Evolutionary conservation across 2,113 vertebrate species (phyloP).

Genomic region (Chloroceryle aenea): DNA sequence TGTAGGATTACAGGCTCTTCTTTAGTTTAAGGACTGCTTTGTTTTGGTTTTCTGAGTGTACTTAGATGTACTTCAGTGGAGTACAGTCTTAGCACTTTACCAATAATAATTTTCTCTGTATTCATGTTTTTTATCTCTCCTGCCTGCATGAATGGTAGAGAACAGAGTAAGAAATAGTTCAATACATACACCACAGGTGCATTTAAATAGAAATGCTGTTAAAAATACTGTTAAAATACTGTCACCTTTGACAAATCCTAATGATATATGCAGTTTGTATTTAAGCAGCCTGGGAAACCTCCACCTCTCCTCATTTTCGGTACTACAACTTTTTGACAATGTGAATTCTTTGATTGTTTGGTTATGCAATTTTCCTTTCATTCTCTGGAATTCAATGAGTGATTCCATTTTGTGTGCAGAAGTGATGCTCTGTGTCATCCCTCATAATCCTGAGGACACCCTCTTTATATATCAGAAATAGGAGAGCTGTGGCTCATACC

Average conservation of each 20-base stretch:
- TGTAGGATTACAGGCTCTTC: not conserved
- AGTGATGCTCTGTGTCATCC: rapidly evolving
- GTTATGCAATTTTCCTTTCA: not conserved
- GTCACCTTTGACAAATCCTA: too few species aligned
- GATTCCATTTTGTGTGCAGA: rapidly evolving
- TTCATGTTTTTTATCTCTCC: not conserved
- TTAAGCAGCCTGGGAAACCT: too few species aligned
- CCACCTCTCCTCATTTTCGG: too few species aligned
- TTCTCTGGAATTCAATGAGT: not conserved
- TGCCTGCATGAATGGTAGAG: not conserved
- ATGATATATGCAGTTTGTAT: too few species aligned
- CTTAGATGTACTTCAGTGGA: not conserved
- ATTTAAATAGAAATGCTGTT: too few species aligned
- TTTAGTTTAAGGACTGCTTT: not conserved
- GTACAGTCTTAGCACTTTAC: not conserved
- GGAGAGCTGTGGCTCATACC: not conserved
- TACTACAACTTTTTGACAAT: too few species aligned
- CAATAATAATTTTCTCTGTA: not conserved
- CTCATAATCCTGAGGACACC: not conserved
- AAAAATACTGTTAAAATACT: too few species aligned
- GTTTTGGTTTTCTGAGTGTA: not conserved
- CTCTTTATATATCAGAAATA: rapidly evolving
- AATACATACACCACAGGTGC: too few species aligned
- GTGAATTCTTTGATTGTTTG: too few species aligned
- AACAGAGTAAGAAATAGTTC: not conserved